Base-by-base conservation (phyloP, 1,140 invertebrate species). In the Linepithema humile region DNA sequence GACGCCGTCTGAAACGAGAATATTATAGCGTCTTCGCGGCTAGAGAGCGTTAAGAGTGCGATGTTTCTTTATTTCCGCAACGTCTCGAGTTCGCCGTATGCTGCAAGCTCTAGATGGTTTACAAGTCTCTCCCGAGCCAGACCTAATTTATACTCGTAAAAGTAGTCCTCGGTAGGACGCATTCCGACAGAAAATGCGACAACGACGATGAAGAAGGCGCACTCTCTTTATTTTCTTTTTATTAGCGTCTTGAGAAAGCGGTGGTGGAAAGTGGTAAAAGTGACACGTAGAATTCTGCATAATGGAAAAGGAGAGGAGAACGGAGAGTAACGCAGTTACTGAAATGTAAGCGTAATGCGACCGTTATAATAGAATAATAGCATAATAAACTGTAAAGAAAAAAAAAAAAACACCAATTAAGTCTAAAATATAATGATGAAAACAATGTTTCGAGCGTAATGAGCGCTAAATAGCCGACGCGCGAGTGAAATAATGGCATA, bases 1-100 rank as follows among this genome's bases (percentile, higher is more conserved):
- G n/a, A n/a, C n/a, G n/a, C n/a, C n/a, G n/a, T n/a, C n/a, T n/a
- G n/a, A n/a, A n/a, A n/a, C n/a, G 15, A 65, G 23, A 38, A 35
- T 23, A 73, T 38, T 38, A 55, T 26, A 17, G 29, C 45, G 32
- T 65, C 32, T 7, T 50, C 45, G 10, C 35, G 32, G 10, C 12
- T 32, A 60, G 53, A 26, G 53, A 55, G 23, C 15, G 32, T 20
- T 35, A 35, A 70, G 45, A 53, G 45, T 29, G 35, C 45, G 17
- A 67, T 78, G 75, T 67, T 78, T 78, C 45, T 69, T 78, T 78
- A 67, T 78, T 78, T 78, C 75, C 15, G 64, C 60, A 26, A 38
- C 45, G 45, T 78, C 75, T 78, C 23, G 17, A 35, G 74, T 67
- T 65, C 15, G 29, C 60, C 20, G 9, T 78, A 12, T 17, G 59